Evolutionary conservation across 2,888 invertebrate genomes (phyloP), one percentile per base, ranked within the genome.

Genomic region (Lepetodrilus schrolli): DNA sequence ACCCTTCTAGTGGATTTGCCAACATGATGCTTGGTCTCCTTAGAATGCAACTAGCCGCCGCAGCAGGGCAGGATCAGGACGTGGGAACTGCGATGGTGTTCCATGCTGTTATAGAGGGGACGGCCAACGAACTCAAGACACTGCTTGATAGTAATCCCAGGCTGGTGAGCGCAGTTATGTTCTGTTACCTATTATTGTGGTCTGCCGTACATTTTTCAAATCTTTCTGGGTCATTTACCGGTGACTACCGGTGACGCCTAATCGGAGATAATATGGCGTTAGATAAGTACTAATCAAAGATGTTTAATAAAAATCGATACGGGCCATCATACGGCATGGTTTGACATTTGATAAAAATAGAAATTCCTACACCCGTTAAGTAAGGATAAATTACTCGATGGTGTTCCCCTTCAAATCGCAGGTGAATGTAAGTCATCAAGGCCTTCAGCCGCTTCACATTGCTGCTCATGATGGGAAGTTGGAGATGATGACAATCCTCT

Each of bases 401-500:
- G 38, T 0, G 38, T 8, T 37, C 13, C 13, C 38, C 13, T 37
- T 13, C 7, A 7, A 8, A 13, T 8, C 13, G 8, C 38, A 37
- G 38, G 38, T 37, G 38, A 37, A 37, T 37, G 38, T 13, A 13
- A 13, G 1, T 0, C 38, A 37, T 13, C 7, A 81, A 50, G 74
- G 76, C 3, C 58, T 83, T 30, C 81, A 79, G 0, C 78, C 81
- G 8, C 66, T 83, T 23, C 80, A 81, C 43, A 75, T 81, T 58
- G 76, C 83, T 1, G 77, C 76, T n/a, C 80, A 83, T 66, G 77
- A 78, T 26, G 83, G 82, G 2, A 77, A 82, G 49, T 43, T 71
- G 4, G 75, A 73, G 1, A 75, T 82, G 13, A 78, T 82, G 2
- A 73, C 76, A 4, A 23, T 81, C 1, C 74, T 83, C n/a, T 50